Conservation (phyloP, 2,888 invertebrate genomes). For the Dynastes tityus region DNA sequence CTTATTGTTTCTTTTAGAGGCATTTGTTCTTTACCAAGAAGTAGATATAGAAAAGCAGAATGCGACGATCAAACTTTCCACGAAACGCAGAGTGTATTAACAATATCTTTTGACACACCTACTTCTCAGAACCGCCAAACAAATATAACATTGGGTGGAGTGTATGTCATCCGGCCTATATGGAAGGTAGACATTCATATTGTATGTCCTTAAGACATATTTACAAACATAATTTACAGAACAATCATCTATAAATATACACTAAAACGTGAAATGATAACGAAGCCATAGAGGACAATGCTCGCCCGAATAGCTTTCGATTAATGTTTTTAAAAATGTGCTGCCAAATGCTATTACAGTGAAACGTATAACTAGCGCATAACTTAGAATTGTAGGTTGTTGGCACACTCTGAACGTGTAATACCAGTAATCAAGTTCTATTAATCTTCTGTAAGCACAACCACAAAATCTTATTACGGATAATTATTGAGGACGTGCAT, state of each 20-base stretch:
- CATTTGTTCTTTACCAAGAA: constrained; percentile 38
- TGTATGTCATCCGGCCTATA: constrained; percentile 44
- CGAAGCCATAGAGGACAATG: neutral
- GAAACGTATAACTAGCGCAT: neutral
- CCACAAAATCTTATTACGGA: constrained; percentile 30
- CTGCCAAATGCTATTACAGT: constrained; percentile 11
- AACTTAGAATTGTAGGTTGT: constrained; percentile 29
- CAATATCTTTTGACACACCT: constrained; percentile 43
- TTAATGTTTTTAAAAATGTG: constrained; percentile 14
- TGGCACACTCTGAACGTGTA: constrained; percentile 34
- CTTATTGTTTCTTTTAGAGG: constrained; percentile 27
- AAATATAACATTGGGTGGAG: constrained; percentile 43
- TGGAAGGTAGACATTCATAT: constrained; percentile 22
- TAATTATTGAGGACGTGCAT: constrained; percentile 34
- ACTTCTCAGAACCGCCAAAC: constrained; percentile 34
- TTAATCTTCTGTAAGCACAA: constrained; percentile 39
- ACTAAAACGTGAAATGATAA: constrained; percentile 18
- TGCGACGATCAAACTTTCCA: constrained; percentile 32
- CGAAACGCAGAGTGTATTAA: constrained; percentile 26
- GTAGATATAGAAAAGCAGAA: constrained; percentile 32
- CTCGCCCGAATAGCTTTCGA: neutral
- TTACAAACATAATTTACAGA: constrained; percentile 30
- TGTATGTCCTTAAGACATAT: constrained; percentile 32
- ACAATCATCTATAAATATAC: constrained; percentile 25
- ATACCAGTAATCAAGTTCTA: constrained; percentile 43